phyloP scores from a whole-genome alignment of 2,797 vertebrate species.

The Schizopygopsis pylzovi region DNA sequence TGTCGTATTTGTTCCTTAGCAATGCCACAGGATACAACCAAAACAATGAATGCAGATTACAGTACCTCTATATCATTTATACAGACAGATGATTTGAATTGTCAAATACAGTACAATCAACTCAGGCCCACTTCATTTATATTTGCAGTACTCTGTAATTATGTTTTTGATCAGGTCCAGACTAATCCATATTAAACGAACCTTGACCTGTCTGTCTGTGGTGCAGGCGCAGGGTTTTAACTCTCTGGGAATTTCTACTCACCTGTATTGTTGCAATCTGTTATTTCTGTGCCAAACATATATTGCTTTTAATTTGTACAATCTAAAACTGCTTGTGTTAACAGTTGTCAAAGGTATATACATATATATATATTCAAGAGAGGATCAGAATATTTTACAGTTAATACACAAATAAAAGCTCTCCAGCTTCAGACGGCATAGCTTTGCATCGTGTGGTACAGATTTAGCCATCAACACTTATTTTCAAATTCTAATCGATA shows the following conservation, averaged over 20 bases:
- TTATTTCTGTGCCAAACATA: slow-evolving; percentile 79
- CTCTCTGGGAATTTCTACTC: slow-evolving; percentile 73
- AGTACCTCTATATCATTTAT: background rate
- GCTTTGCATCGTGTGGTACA: slow-evolving; percentile 34
- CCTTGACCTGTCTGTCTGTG: slow-evolving; percentile 40
- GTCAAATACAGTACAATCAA: slow-evolving; percentile 43
- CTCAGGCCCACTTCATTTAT: slow-evolving; percentile 43
- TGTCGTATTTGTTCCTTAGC: slow-evolving; percentile 45
- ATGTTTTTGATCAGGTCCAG: slow-evolving; percentile 19
- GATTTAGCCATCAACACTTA: slow-evolving; percentile 11
- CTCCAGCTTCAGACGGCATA: slow-evolving; percentile 43
- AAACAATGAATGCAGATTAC: slow-evolving; percentile 38
- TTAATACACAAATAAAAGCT: slow-evolving; percentile 59
- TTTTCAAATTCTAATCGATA: slow-evolving; percentile 27
- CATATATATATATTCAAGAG: slow-evolving; percentile 53
- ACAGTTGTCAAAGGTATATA: slow-evolving; percentile 64
- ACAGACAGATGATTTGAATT: background rate
- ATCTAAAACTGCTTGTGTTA: slow-evolving; percentile 62
- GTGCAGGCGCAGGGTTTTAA: slow-evolving; percentile 56
- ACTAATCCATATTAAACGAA: slow-evolving; percentile 40
- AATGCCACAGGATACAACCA: slow-evolving; percentile 43
- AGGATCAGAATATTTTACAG: slow-evolving; percentile 58
- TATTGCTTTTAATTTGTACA: slow-evolving; percentile 67
- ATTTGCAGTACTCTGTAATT: background rate
- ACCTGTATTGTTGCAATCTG: slow-evolving; percentile 49